phyloP scores from a whole-genome alignment of 2,888 invertebrate genomes.

The Ichneumoninae sp. region DNA sequence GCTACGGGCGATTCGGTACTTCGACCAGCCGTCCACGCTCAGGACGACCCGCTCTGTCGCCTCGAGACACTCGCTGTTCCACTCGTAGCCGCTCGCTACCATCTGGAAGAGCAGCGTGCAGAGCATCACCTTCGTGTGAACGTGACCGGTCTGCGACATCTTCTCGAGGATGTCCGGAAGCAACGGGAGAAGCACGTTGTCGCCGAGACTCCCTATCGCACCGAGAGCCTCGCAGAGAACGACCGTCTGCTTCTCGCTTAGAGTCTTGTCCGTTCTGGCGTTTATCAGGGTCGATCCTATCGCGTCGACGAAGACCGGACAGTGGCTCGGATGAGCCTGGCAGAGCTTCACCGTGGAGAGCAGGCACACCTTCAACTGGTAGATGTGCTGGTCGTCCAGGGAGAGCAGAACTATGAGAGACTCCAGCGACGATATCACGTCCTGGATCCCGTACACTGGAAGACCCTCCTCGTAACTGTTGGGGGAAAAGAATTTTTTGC shows the following conservation, averaged over 20 bases:
- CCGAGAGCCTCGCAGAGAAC: constrained; percentile 91
- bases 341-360: constrained; percentile 91
- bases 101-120: constrained; percentile 94
- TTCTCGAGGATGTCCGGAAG: constrained; percentile 86
- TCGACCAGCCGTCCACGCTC: constrained; percentile 91
- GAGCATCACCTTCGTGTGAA: constrained; percentile 87
- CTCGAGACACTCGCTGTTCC: constrained; percentile 87
- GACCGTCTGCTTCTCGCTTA: constrained; percentile 81
- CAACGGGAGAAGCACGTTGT: constrained; percentile 86
- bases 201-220: constrained; percentile 88
- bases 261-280: constrained; percentile 74
- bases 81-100: constrained; percentile 89
- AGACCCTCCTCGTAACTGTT: constrained; percentile 88
- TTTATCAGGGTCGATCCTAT: constrained; percentile 86
- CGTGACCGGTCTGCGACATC: constrained; percentile 82
- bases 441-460: constrained; percentile 87
- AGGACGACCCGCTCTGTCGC: constrained; percentile 87
- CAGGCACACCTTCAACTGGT: constrained; percentile 88
- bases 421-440: constrained; percentile 89
- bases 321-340: constrained; percentile 87
- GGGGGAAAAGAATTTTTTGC: background rate
- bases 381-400: constrained; percentile 85
- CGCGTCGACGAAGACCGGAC: constrained; percentile 88
- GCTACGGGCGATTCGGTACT: constrained; percentile 94
- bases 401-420: constrained; percentile 87